These are phyloP conservation scores for Morbakka virulenta DNA, from an alignment of 30 jellyfish, hydroid and myxozoan species.

Conservation along the genomic window DNA sequence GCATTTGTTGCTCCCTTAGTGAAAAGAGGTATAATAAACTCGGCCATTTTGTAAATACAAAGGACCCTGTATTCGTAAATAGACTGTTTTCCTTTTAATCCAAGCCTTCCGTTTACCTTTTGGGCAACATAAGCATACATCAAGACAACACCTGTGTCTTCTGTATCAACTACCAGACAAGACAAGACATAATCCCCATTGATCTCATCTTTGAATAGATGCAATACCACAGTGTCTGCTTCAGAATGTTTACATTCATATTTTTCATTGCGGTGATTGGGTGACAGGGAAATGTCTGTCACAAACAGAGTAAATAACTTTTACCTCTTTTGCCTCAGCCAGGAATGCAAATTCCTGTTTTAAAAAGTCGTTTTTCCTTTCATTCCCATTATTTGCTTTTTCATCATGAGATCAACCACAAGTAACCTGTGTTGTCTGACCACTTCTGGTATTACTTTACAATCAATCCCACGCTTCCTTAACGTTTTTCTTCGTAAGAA, in stretches of 20 bases:
- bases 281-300: too few relatives aligned
- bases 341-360: neutral
- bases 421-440: too few relatives aligned
- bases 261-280: neutral
- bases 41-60: neutral
- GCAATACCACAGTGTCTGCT: neutral
- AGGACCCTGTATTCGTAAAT: neutral
- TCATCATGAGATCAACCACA: too few relatives aligned
- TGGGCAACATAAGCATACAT: neutral
- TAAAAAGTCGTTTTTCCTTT: neutral
- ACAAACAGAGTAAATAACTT: too few relatives aligned
- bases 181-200: neutral
- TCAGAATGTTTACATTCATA: neutral
- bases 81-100: neutral
- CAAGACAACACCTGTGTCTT: constrained; percentile 1
- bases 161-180: neutral
- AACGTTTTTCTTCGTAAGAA: too few relatives aligned
- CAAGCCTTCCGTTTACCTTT: neutral
- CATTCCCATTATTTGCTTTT: neutral
- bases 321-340: neutral
- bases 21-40: neutral
- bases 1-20: neutral
- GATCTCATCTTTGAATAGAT: neutral
- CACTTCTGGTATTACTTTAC: too few relatives aligned
- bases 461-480: too few relatives aligned